A percentile compares a stretch with the other conserved stretches of the same genome.
Evolutionary conservation across 2,888 invertebrate species (phyloP).

Genomic region (Rhagonycha fulva): DNA sequence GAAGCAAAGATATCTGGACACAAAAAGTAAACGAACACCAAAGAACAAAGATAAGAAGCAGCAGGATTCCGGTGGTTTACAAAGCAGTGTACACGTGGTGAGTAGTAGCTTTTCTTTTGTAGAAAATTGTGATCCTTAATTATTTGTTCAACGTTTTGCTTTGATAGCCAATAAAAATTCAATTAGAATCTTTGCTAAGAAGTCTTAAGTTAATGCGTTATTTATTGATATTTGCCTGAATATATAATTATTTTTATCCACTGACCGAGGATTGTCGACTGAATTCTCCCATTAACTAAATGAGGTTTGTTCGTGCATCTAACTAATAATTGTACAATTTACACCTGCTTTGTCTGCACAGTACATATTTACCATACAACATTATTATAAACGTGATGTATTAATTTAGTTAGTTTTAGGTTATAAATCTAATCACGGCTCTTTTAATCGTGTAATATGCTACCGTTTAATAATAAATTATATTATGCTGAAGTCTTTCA

Average conservation of each 20-base stretch:
- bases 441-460: not conserved
- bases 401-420: slow-evolving; percentile 16
- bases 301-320: slow-evolving; percentile 19
- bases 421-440: not conserved
- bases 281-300: slow-evolving; percentile 15
- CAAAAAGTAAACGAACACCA: slow-evolving; percentile 85
- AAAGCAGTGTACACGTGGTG: slow-evolving; percentile 79
- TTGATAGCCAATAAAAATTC: not conserved
- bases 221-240: slow-evolving; percentile 29
- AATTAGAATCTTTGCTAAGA: not conserved
- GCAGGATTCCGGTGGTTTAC: slow-evolving; percentile 61
- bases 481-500: not conserved
- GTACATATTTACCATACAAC: not conserved
- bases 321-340: slow-evolving; percentile 23
- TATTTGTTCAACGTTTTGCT: not conserved
- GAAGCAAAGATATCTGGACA: slow-evolving; percentile 88
- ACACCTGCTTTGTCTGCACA: slow-evolving; percentile 14
- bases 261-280: slow-evolving; percentile 24
- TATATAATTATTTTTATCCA: slow-evolving; percentile 22
- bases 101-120: slow-evolving; percentile 46
- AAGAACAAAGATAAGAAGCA: slow-evolving; percentile 79
- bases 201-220: slow-evolving; percentile 20
- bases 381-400: slow-evolving; percentile 6
- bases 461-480: not conserved
- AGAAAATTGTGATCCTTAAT: not conserved